Evolutionary conservation across 2,797 vertebrate species (phyloP).

Genomic region (Eremophila alpestris): DNA sequence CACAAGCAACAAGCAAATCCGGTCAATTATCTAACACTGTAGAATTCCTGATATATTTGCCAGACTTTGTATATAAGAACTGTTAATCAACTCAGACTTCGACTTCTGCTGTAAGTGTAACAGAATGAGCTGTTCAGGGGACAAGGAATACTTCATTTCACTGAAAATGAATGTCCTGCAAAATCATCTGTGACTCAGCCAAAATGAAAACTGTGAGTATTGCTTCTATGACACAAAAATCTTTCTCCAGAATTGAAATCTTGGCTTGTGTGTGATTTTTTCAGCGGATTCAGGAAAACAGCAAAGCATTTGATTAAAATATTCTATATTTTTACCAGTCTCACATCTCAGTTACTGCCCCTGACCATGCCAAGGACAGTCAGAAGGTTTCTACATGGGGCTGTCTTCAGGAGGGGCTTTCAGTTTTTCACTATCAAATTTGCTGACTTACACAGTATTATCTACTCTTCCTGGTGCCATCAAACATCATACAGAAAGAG

Average conservation of each 20-base stretch:
- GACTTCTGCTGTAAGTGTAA: not conserved
- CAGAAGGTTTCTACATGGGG: not conserved
- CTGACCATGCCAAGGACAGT: not conserved
- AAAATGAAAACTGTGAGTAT: not conserved
- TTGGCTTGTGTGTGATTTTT: not conserved
- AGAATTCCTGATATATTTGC: slow-evolving; percentile 2
- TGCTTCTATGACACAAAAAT: not conserved
- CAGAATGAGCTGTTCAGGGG: not conserved
- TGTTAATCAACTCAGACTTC: not conserved
- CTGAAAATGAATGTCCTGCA: slow-evolving; percentile 12
- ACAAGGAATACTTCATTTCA: slow-evolving; percentile 10
- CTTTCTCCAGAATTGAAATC: not conserved
- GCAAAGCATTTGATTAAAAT: not conserved
- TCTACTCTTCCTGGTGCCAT: not conserved
- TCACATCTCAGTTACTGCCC: not conserved
- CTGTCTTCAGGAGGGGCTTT: not conserved
- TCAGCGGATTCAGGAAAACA: not conserved
- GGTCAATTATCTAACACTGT: not conserved
- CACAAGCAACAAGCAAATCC: not conserved
- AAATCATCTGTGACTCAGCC: slow-evolving; percentile 48
- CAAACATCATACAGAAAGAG: not conserved
- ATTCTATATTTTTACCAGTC: not conserved
- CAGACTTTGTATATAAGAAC: not conserved
- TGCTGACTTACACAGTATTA: not conserved
- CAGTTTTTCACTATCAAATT: not conserved